Evolutionary conservation across 2,113 vertebrate genomes (phyloP).

Genomic region (Gobiocypris rarus): DNA sequence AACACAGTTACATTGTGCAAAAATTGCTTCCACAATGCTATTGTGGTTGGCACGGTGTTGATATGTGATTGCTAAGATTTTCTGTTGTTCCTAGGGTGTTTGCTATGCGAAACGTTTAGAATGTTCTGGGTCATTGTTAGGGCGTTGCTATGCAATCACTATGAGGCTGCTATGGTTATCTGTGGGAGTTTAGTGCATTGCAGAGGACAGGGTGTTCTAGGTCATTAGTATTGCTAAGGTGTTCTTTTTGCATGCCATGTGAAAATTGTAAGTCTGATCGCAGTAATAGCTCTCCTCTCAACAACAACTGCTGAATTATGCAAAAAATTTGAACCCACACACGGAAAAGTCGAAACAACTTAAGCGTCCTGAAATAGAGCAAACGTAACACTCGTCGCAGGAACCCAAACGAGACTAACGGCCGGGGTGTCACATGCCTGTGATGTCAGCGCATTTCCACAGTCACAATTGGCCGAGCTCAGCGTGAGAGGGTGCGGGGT

Average conservation of each 20-base stretch:
- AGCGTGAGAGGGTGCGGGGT: slow-evolving; percentile 39
- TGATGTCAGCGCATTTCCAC: slow-evolving; percentile 25
- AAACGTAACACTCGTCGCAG: slow-evolving; percentile 22
- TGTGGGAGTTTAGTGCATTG: not conserved
- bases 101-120: too few relatives aligned
- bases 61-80: too few relatives aligned
- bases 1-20: too few relatives aligned
- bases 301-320: not conserved
- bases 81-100: too few relatives aligned
- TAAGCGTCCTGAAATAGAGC: slow-evolving; percentile 19
- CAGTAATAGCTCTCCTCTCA: not conserved
- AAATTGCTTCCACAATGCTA: too few relatives aligned
- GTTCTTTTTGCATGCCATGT: not conserved
- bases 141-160: too few relatives aligned
- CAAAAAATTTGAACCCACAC: not conserved
- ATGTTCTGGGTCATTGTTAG: too few relatives aligned
- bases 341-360: not conserved
- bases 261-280: not conserved
- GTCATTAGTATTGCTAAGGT: not conserved
- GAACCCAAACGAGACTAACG: not conserved
- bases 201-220: not conserved
- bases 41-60: too few relatives aligned
- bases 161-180: too few relatives aligned
- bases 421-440: slow-evolving; percentile 5
- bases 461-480: slow-evolving; percentile 43